Evolutionary conservation across 2,888 invertebrate genomes (phyloP).

Genomic region (Euproctis similis): DNA sequence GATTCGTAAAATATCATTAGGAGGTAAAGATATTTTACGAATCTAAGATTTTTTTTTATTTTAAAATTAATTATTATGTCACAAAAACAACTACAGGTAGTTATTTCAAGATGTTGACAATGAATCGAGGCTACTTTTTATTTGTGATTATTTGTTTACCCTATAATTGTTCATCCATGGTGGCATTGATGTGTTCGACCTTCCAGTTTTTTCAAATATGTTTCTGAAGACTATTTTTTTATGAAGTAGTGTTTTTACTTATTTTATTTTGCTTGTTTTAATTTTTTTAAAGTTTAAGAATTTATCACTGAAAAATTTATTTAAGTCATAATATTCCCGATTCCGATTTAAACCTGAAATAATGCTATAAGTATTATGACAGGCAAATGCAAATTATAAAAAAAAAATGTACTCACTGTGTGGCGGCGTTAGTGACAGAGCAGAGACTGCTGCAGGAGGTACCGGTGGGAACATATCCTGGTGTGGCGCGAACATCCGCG

Average conservation of each 20-base stretch:
- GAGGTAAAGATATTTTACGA: no score
- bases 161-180: constrained; percentile 54
- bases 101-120: constrained; percentile 37
- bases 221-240: constrained; percentile 19
- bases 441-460: constrained; percentile 80
- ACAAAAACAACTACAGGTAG: background rate
- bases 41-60: no score
- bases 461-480: constrained; percentile 84
- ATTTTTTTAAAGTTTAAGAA: no score
- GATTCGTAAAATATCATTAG: no score
- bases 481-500: constrained; percentile 70
- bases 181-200: constrained; percentile 60
- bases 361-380: background rate
- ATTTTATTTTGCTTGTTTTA: no score
- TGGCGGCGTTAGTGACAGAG: constrained; percentile 86
- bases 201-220: constrained; percentile 39
- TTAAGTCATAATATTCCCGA: no score
- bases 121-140: constrained; percentile 62
- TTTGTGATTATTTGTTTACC: constrained; percentile 42
- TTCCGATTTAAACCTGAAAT: no score
- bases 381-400: background rate
- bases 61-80: no score
- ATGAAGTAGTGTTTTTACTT: no score
- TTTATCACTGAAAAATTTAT: no score
- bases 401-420: constrained; percentile 79